A percentile compares a stretch with the other conserved stretches of the same genome.
These are phyloP conservation scores for Chelonus insularis DNA, from an alignment of 1,140 invertebrate species.

Conservation along the genomic window DNA sequence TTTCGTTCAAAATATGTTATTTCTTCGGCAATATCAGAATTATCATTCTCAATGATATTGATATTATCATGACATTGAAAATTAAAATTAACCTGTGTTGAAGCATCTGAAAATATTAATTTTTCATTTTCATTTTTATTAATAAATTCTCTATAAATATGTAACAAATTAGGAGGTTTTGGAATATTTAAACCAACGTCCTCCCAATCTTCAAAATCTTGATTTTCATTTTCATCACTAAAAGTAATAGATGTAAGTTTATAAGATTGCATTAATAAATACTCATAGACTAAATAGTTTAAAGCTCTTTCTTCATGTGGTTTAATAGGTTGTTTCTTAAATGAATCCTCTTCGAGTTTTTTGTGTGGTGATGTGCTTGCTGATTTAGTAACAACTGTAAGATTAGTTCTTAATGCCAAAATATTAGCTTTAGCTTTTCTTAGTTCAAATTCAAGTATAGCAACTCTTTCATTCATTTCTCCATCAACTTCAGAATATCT, in stretches of 20 bases:
- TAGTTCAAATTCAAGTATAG: conserved; percentile 87
- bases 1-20: conserved; percentile 50
- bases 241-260: conserved; percentile 91
- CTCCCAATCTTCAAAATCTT: conserved; percentile 95
- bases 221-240: conserved; percentile 88
- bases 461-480: conserved; percentile 76
- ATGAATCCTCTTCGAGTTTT: conserved; percentile 50
- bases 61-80: not conserved
- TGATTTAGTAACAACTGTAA: conserved; percentile 77
- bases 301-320: conserved; percentile 83
- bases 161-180: conserved; percentile 76
- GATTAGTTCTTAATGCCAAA: conserved; percentile 76
- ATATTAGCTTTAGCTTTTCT: conserved; percentile 87
- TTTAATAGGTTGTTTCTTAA: conserved; percentile 67
- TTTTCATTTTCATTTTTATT: conserved; percentile 57
- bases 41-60: conserved; percentile 15
- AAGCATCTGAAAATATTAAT: conserved; percentile 40
- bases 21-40: conserved; percentile 36
- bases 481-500: conserved; percentile 86
- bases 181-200: conserved; percentile 88
- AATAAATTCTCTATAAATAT: conserved; percentile 75
- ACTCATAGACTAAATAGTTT: conserved; percentile 89
- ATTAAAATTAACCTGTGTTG: conserved; percentile 54
- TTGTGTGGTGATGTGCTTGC: conserved; percentile 66
- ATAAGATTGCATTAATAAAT: conserved; percentile 77